Base-by-base conservation (phyloP, 2,113 vertebrate species). In the Australoheros scitulus region DNA sequence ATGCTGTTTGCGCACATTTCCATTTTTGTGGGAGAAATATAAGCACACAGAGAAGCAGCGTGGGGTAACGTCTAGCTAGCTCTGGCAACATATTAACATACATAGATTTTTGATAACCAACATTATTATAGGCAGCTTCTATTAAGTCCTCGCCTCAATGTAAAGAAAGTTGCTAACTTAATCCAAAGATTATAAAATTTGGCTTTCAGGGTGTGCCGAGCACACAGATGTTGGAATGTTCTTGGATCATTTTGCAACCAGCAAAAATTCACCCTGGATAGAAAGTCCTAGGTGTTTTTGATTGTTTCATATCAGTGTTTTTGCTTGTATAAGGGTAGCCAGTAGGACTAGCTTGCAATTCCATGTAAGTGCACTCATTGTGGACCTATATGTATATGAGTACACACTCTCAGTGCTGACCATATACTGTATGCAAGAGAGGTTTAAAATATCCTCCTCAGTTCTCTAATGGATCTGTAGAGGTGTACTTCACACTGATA, bases 401-500 rank as follows among this genome's bases (percentile, higher is more conserved):
- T 34, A 26, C 58, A 58, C n/a, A 61, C 76, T 80, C 56, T 74
- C 50, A 17, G 11, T 50, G n/a, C 59, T 22, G 11, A 64, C 50
- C 57, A 2, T 61, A 74, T 41, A 56, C 43, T 77, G 50, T 64
- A 43, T 85, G 18, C 20, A 38, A 60, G 70, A 77, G 83, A 72
- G 64, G 20, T 82, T 89, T 65, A 82, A 86, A 86, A 89, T 81
- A 78, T 83, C 63, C 77, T 60, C 15, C 56, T 52, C 38, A 17
- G 52, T 24, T 83, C 75, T 85, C 80, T 94, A 90, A 92, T 94
- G 93, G 91, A 90, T 80, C 50, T 79, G 85, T 74, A 82, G 81
- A 90, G 86, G 29, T 80, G 86, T 60, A 84, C 87, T 90, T 91
- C 61, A 90, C 85, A 78, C 82, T 74, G 87, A 92, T 84, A 86